Conservation (phyloP, 2,888 invertebrate species). For the Ectemnius continuus region DNA sequence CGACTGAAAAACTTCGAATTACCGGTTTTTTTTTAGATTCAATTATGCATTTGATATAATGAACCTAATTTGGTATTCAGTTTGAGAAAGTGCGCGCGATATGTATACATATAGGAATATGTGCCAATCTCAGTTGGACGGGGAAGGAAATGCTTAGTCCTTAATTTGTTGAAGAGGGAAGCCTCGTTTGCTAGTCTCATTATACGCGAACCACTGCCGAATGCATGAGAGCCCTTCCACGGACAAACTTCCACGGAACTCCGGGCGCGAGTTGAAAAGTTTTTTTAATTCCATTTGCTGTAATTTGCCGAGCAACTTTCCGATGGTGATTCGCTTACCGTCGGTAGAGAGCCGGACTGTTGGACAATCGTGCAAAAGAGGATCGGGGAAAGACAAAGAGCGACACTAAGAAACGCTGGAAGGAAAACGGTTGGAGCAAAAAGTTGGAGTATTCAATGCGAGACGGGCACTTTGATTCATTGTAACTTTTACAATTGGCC, state of each 20-base stretch:
- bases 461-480: conserved; percentile 64
- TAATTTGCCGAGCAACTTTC: conserved; percentile 77
- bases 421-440: conserved; percentile 40
- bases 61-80: too few relatives aligned
- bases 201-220: conserved; percentile 70
- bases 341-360: conserved; percentile 28
- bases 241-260: conserved; percentile 67
- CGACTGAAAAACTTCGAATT: too few relatives aligned
- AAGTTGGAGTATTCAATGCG: conserved; percentile 35
- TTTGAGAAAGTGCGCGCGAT: too few relatives aligned
- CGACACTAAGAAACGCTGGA: conserved; percentile 7
- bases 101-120: conserved; percentile 14
- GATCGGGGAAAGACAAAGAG: conserved; percentile 22
- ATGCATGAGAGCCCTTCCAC: conserved; percentile 69
- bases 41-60: too few relatives aligned
- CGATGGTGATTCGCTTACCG: conserved; percentile 70
- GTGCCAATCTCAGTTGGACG: conserved; percentile 2
- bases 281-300: conserved; percentile 76
- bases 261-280: conserved; percentile 66
- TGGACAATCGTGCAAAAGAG: too few relatives aligned
- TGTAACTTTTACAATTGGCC: conserved; percentile 56
- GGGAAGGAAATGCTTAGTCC: conserved; percentile 18
- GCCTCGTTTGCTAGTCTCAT: conserved; percentile 68
- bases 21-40: too few relatives aligned
- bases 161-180: conserved; percentile 39